Base-by-base conservation (phyloP, 2,113 vertebrate species). In the Chiloscyllium plagiosum region DNA sequence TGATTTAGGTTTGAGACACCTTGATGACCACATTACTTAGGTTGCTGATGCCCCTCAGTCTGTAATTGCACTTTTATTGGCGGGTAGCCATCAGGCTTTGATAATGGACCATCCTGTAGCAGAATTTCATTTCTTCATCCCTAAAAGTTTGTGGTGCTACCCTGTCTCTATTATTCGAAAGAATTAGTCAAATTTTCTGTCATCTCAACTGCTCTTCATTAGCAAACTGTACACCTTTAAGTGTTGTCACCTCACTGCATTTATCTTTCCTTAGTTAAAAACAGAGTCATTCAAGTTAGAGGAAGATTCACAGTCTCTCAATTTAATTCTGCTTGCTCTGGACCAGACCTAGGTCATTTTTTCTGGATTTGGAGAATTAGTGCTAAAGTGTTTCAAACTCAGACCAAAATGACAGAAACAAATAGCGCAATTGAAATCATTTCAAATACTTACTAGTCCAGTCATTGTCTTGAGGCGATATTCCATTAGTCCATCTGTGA, bases 401-500 rank as follows among this genome's bases (percentile, higher is more conserved):
- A 83, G 37, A 83, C 80, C 80, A 47, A 83, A 83, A 19, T 83
- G 80, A 83, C 37, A 83, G 52, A 5, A 93, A 83, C 78, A 68
- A 93, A 66, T 2, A 10, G n/a, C 19, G 17, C 56, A 93, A 65
- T n/a, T 90, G 19, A 66, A 42, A 93, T 66, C 2, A 66, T 93
- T 47, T 47, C 42, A 6, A 0, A 0, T 50, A 65, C 96, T 96
- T 97, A 97, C 97, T 94, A 96, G 96, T 15, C 87, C 96, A 96
- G 83, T 95, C 93, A 96, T 86, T 95, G 96, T 37, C 72, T 97
- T 96, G n/a, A 96, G 96, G 92, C 95, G 96, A 96, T 97, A 97
- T 61, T 96, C 87, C 96, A 97, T 96, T 66, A 97, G 96, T 15
- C 96, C 96, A 94, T 61, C 96, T 50, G 96, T 97, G 80, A 97